phyloP scores from a whole-genome alignment of 2,797 vertebrate genomes.

The Microctenopoma stevenorrisi region DNA sequence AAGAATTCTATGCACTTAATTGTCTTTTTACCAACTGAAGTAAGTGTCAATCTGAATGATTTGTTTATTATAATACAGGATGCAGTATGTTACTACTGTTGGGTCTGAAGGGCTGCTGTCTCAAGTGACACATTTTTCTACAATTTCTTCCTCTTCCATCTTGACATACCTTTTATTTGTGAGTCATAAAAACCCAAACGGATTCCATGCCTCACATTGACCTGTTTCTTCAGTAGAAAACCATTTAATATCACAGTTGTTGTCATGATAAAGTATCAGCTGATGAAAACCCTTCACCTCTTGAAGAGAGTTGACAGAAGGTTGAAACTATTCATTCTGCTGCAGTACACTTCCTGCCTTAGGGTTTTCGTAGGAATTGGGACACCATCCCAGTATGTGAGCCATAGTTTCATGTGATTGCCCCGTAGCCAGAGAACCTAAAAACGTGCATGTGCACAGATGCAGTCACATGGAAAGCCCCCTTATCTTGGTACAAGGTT shows the following conservation, averaged over 20 bases:
- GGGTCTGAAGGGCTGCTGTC: conserved; percentile 33
- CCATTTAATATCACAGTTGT: conserved; percentile 7
- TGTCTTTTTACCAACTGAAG: conserved; percentile 47
- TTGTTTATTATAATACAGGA: conserved; percentile 39
- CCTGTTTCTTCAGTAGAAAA: conserved; percentile 12
- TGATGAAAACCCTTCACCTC: conserved; percentile 20
- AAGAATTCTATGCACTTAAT: conserved; percentile 40
- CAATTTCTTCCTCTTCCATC: conserved; percentile 5
- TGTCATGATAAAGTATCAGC: conserved; percentile 15
- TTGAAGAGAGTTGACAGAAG: conserved; percentile 30
- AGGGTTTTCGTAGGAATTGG: conserved; percentile 61
- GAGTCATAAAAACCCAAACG: not conserved
- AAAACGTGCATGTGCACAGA: conserved; percentile 40
- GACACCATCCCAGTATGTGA: conserved; percentile 60
- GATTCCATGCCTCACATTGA: not conserved
- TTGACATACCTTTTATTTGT: conserved; percentile 31
- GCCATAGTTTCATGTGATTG: conserved; percentile 52
- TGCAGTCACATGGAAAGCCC: conserved; percentile 69
- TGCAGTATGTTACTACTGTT: conserved; percentile 43
- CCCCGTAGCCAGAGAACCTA: conserved; percentile 45
- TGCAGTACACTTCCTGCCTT: conserved; percentile 42
- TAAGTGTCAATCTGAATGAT: conserved; percentile 43
- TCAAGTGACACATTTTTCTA: conserved; percentile 33
- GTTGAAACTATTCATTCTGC: conserved; percentile 46
- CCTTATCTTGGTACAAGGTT: conserved; percentile 37